Evolutionary conservation across 2,888 invertebrate species (phyloP), one percentile per base, ranked within the genome.

Genomic region (Willowsia nigromaculata): DNA sequence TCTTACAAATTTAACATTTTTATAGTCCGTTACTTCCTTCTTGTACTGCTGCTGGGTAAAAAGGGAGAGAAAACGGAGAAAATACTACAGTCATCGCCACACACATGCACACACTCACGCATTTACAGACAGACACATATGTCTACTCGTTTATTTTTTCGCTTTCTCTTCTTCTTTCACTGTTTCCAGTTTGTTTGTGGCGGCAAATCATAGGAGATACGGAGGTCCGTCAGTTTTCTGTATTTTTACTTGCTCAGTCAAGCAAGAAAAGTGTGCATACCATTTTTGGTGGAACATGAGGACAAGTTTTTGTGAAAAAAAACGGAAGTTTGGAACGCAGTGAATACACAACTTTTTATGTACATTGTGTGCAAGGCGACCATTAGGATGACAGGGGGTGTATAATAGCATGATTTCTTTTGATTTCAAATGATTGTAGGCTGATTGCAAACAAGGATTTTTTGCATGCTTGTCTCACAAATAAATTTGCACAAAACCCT

Each of bases 1-100:
- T 89, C 65, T 85, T 85, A 85, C 82, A 89, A 89, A 84, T 84
- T 87, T 68, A 71, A 78, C 65, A 83, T 83, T 84, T 88, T 68
- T 68, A 83, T 47, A 53, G 25, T 50, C 33, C 53, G 50, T 47
- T 65, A 74, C 56, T 74, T 78, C 1, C 18, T 22, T 53, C 33
- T 50, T 74, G 43, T 0, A n/a, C 74, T 74, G 68, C n/a, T 68
- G 37, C 9, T 33, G 18, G n/a, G 15, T 13, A n/a, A 5, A 11
- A 30, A 33, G 9, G 9, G 53, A 27, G 9, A 50, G 50, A 33
- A 33, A 33, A 37, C 22, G 37, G 22, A 53, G 37, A 25, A 53
- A 22, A 53, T 33, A 53, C 18, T 56, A n/a, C 56, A 71, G 81
- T 87, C 59, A 53, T 30, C 71, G 71, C 56, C 68, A 56, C 2